A percentile compares a stretch with the other conserved stretches of the same genome.
Conservation (phyloP, 1,140 invertebrate genomes). For the Zaprionus davidi region DNA sequence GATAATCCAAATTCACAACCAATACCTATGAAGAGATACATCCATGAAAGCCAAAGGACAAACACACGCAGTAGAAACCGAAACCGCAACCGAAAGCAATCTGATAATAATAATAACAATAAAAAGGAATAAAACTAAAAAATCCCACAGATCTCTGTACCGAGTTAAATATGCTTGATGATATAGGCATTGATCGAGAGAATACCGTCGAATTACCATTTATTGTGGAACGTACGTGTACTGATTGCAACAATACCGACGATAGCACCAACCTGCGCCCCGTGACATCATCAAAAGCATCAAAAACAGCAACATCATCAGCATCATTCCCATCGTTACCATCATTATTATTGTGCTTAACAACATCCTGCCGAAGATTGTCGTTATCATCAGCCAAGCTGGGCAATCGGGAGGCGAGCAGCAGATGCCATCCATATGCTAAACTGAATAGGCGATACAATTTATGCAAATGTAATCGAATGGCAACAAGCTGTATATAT, state of each 20-base stretch:
- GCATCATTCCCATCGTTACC: background rate
- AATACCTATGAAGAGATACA: conserved; percentile 20
- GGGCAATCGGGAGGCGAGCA: conserved; percentile 18
- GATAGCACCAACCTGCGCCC: conserved; percentile 17
- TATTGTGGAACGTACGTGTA: conserved; percentile 47
- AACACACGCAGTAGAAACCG: background rate
- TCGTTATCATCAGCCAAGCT: conserved; percentile 1
- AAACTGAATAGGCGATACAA: conserved; percentile 68
- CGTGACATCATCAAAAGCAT: conserved; percentile 11
- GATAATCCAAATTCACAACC: conserved; percentile 18
- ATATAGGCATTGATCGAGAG: conserved; percentile 38
- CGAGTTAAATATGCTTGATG: conserved; percentile 60
- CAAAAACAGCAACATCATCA: conserved; percentile 15
- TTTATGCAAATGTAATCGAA: conserved; percentile 74
- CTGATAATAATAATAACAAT: conserved; percentile 43
- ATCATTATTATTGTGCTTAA: conserved; percentile 18
- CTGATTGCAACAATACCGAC: conserved; percentile 31
- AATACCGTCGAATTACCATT: conserved; percentile 54
- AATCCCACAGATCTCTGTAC: conserved; percentile 41
- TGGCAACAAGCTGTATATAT: conserved; percentile 78
- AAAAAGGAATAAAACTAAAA: conserved; percentile 18
- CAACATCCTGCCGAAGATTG: conserved; percentile 18
- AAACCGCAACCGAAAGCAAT: conserved; percentile 33
- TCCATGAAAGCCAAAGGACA: conserved; percentile 11
- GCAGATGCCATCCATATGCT: conserved; percentile 50